phyloP scores from a whole-genome alignment of 2,113 vertebrate species.

The Peromyscus leucopus region DNA sequence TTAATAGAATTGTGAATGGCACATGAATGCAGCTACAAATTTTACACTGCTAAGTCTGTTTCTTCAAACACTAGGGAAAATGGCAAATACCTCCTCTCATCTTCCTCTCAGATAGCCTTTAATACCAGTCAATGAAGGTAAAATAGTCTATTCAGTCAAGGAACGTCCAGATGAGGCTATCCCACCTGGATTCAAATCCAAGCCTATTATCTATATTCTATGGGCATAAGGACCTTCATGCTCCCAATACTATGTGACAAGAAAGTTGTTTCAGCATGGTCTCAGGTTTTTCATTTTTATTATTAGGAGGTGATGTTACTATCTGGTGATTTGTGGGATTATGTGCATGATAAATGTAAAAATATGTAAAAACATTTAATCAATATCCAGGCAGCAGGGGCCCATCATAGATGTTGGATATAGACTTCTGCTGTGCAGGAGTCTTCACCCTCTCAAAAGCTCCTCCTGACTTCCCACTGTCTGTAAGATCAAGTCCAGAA shows the following conservation, averaged over 20 bases:
- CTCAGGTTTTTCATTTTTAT: background rate
- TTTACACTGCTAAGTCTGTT: background rate
- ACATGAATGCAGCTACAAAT: background rate
- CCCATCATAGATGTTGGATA: background rate
- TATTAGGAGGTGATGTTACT: background rate
- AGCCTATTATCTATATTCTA: background rate
- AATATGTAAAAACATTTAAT: background rate
- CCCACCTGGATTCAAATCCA: background rate
- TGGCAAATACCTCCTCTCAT: background rate
- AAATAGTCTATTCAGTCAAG: background rate
- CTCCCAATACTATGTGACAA: background rate
- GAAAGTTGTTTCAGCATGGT: background rate
- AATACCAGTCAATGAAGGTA: background rate
- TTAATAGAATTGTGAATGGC: background rate
- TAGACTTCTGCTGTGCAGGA: background rate
- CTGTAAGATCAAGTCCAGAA: background rate
- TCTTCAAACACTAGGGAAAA: background rate
- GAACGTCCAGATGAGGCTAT: background rate
- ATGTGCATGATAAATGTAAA: background rate
- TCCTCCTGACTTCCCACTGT: background rate
- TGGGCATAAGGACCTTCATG: background rate
- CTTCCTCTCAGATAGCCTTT: background rate
- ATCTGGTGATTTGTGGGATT: background rate
- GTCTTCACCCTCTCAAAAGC: background rate
- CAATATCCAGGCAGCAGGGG: background rate